A percentile compares a stretch with the other conserved stretches of the same genome.
phyloP scores from a whole-genome alignment of 2,888 invertebrate species.

The Drosophila austrosaltans region DNA sequence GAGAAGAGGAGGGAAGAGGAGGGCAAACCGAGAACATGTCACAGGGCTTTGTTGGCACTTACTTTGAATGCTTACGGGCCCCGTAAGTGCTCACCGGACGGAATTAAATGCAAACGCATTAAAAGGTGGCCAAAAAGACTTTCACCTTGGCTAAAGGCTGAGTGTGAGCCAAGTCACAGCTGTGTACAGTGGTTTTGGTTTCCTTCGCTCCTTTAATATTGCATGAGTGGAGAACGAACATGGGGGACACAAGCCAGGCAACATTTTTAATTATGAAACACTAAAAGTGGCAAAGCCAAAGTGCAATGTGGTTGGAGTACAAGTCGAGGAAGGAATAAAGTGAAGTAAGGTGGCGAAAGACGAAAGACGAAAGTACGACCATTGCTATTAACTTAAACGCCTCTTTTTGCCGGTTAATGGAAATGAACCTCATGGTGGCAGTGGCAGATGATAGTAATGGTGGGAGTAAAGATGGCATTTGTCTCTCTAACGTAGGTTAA shows the following conservation, averaged over 20 bases:
- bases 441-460: slow-evolving; percentile 37
- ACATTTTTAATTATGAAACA: slow-evolving; percentile 83
- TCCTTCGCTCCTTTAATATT: slow-evolving; percentile 54
- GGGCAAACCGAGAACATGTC: slow-evolving; percentile 60
- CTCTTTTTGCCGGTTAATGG: slow-evolving; percentile 80
- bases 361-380: slow-evolving; percentile 39
- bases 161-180: slow-evolving; percentile 68
- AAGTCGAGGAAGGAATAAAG: slow-evolving; percentile 21
- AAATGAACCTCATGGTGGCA: slow-evolving; percentile 74
- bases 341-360: slow-evolving; percentile 23
- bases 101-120: slow-evolving; percentile 78
- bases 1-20: slow-evolving; percentile 7
- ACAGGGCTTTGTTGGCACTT: slow-evolving; percentile 65
- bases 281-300: slow-evolving; percentile 81
- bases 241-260: slow-evolving; percentile 56
- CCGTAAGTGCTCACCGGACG: slow-evolving; percentile 68
- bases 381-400: slow-evolving; percentile 82
- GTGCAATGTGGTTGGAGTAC: slow-evolving; percentile 51
- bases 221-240: slow-evolving; percentile 42
- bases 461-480: slow-evolving; percentile 53
- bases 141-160: slow-evolving; percentile 67
- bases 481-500: slow-evolving; percentile 54
- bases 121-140: slow-evolving; percentile 77
- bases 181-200: slow-evolving; percentile 49
- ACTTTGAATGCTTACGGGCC: slow-evolving; percentile 59